These are phyloP conservation scores for Pecten maximus DNA, from an alignment of 2,888 invertebrate genomes.

Conservation along the genomic window DNA sequence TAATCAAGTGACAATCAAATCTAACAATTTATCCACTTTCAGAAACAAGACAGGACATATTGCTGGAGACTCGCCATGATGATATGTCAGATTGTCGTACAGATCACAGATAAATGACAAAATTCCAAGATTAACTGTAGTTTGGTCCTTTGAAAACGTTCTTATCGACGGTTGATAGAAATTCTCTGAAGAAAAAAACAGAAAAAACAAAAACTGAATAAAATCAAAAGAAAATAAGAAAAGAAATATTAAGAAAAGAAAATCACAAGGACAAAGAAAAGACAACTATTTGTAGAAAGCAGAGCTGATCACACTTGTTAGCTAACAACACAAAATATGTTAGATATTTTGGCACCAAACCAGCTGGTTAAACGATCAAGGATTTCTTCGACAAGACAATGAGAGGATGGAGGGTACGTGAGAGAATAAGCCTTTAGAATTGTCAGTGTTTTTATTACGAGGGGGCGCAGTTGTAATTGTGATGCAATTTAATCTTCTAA, in stretches of 20 bases:
- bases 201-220: background rate
- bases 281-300: background rate
- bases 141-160: background rate
- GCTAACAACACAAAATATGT: no score
- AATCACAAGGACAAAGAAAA: background rate
- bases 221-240: background rate
- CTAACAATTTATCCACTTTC: no score
- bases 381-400: no score
- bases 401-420: no score
- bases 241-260: background rate
- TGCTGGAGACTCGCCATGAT: background rate
- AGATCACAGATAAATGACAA: background rate
- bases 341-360: no score
- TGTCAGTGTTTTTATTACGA: no score
- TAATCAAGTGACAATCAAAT: no score
- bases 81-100: background rate
- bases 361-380: no score
- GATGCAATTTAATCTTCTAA: no score
- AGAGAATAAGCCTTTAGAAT: no score
- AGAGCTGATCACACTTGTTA: background rate
- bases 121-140: background rate
- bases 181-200: background rate
- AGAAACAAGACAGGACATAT: no score
- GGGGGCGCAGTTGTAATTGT: no score
- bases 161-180: slow-evolving; percentile 30